phyloP scores from a whole-genome alignment of 1,140 invertebrate species.

The Anastrepha obliqua region DNA sequence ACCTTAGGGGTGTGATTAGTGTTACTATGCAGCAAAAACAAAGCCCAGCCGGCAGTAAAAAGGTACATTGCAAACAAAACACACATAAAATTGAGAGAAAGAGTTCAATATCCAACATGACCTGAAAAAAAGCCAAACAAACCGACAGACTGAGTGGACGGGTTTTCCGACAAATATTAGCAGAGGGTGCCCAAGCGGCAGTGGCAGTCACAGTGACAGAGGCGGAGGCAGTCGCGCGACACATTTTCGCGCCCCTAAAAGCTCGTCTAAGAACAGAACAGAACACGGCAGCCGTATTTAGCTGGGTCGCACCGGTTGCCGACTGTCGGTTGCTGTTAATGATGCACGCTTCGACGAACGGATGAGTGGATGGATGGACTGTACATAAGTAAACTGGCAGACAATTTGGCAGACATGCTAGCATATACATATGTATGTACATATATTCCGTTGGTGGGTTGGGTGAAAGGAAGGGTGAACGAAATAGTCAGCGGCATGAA shows the following conservation, averaged over 20 bases:
- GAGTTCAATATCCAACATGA: conserved; percentile 31
- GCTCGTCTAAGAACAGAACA: neutral
- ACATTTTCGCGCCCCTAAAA: conserved; percentile 15
- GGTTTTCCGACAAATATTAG: neutral
- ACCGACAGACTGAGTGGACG: neutral
- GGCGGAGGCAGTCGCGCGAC: neutral
- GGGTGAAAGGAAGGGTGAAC: neutral
- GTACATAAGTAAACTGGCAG: conserved; percentile 15
- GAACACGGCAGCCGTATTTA: neutral
- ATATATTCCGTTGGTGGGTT: neutral
- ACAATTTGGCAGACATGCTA: conserved; percentile 25
- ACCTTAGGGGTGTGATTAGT: neutral
- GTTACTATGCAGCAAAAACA: neutral
- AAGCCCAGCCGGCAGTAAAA: conserved; percentile 1
- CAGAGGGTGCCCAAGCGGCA: neutral
- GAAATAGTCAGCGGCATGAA: too few species aligned
- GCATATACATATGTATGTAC: neutral
- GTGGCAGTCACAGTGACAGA: neutral
- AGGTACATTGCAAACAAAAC: conserved; percentile 9
- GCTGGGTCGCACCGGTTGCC: neutral
- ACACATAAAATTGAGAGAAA: conserved; percentile 3
- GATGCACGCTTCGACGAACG: conserved; percentile 18
- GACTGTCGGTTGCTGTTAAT: conserved; percentile 6
- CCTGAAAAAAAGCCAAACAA: conserved; percentile 17
- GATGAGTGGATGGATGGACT: neutral